Conservation (phyloP, 2,888 invertebrate species). For the Chromoteleia sp. region DNA sequence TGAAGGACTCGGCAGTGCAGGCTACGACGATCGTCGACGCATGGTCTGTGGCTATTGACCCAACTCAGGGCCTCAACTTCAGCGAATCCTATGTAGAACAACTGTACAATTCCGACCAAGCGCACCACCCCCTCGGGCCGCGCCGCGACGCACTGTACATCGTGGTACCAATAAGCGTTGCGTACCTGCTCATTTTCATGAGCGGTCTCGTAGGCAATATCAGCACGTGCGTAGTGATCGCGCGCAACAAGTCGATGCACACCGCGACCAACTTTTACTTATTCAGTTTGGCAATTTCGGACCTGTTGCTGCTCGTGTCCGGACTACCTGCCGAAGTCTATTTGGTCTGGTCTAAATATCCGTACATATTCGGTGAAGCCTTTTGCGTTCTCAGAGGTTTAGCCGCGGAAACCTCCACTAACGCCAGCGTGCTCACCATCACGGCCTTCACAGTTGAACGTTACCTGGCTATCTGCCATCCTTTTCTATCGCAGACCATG, state of each 20-base stretch:
- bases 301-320: slow-evolving; percentile 87
- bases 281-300: slow-evolving; percentile 88
- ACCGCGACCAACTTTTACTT: slow-evolving; percentile 89
- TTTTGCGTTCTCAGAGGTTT: slow-evolving; percentile 86
- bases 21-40: slow-evolving; percentile 40
- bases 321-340: slow-evolving; percentile 87
- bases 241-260: slow-evolving; percentile 88
- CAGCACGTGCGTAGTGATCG: slow-evolving; percentile 88
- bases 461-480: slow-evolving; percentile 90
- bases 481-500: slow-evolving; percentile 91
- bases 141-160: slow-evolving; percentile 83
- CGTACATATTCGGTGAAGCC: slow-evolving; percentile 86
- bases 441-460: slow-evolving; percentile 90
- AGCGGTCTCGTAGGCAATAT: slow-evolving; percentile 87
- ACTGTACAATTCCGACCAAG: slow-evolving; percentile 24
- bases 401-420: slow-evolving; percentile 86
- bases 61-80: slow-evolving; percentile 35
- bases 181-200: slow-evolving; percentile 86
- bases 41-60: slow-evolving; percentile 43
- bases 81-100: slow-evolving; percentile 21
- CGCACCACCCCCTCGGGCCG: slow-evolving; percentile 69
- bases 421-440: slow-evolving; percentile 86
- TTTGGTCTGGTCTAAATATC: slow-evolving; percentile 85
- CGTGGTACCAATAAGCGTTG: slow-evolving; percentile 85
- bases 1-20: slow-evolving; percentile 15